Conservation (phyloP, 1,140 invertebrate genomes). For the Atopsyche davidsoni region DNA sequence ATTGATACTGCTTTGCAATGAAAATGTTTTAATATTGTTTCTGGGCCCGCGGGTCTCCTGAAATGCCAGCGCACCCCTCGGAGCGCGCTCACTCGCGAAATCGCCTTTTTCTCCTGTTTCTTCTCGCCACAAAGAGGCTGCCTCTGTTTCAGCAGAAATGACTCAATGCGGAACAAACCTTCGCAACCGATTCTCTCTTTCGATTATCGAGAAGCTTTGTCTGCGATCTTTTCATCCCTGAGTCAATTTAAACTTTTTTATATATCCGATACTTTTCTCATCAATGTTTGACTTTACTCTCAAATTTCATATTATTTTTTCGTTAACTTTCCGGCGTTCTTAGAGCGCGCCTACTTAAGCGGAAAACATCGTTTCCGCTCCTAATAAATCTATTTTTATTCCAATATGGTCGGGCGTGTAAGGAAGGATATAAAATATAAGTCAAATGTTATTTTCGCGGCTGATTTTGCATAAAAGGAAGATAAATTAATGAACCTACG, state of each 20-base stretch:
- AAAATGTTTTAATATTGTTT: neutral
- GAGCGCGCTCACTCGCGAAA: conserved; percentile 10
- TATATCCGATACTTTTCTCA: conserved; percentile 22
- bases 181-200: conserved; percentile 10
- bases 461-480: no score
- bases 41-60: neutral
- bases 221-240: conserved; percentile 7
- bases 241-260: conserved; percentile 25
- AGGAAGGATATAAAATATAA: neutral
- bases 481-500: no score
- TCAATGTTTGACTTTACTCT: conserved; percentile 19
- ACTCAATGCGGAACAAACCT: conserved; percentile 5
- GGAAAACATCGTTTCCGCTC: conserved; percentile 14
- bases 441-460: no score
- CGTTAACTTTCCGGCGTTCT: neutral
- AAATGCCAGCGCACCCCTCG: neutral
- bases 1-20: neutral
- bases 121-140: conserved; percentile 5
- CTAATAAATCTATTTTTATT: neutral
- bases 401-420: neutral
- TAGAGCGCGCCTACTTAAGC: conserved; percentile 5
- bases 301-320: conserved; percentile 5
- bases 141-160: conserved; percentile 9
- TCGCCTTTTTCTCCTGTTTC: conserved; percentile 3
- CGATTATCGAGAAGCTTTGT: conserved; percentile 15